Percentiles rank a stretch among this genome's conserved stretches.
These are phyloP conservation scores for Chelon labrosus DNA, from an alignment of 2,797 vertebrate species.

Conservation along the genomic window DNA sequence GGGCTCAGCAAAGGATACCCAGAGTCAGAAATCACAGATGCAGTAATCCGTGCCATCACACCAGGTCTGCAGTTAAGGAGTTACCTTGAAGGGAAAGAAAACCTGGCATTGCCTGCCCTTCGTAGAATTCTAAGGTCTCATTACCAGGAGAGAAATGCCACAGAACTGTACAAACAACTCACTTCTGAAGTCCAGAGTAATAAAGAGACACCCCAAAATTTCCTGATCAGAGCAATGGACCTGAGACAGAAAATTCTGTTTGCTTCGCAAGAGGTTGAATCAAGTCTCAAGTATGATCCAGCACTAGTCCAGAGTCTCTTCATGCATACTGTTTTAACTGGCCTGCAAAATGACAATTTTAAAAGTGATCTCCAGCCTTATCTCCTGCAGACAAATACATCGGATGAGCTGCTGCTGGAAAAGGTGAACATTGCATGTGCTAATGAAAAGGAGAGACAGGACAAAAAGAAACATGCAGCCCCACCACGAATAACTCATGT, in stretches of 20 bases:
- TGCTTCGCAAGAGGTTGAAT: not conserved
- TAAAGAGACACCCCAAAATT: no score
- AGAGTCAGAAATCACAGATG: constrained; percentile 6
- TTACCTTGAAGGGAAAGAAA: constrained; percentile 13
- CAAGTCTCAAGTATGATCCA: constrained; percentile 21
- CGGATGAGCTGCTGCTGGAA: constrained; percentile 21
- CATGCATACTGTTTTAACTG: constrained; percentile 20
- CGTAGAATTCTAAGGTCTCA: constrained; percentile 9
- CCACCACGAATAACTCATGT: not conserved
- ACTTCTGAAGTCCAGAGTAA: constrained; percentile 2
- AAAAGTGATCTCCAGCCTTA: constrained; percentile 39
- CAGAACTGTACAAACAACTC: constrained; percentile 28
- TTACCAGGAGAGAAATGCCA: constrained; percentile 24
- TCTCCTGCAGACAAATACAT: not conserved
- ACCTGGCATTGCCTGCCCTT: not conserved
- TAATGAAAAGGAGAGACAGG: constrained; percentile 15
- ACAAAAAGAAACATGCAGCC: constrained; percentile 4
- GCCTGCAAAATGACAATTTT: constrained; percentile 29
- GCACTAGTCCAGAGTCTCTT: constrained; percentile 41
- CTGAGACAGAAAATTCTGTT: not conserved
- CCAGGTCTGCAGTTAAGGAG: not conserved
- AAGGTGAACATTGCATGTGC: constrained; percentile 29
- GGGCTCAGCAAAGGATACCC: constrained; percentile 2
- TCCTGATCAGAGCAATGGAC: no score
- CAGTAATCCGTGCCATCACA: not conserved